Percentiles rank a stretch among this genome's conserved stretches.
Conservation (phyloP, 2,888 invertebrate species). For the Leucoma salicis region DNA sequence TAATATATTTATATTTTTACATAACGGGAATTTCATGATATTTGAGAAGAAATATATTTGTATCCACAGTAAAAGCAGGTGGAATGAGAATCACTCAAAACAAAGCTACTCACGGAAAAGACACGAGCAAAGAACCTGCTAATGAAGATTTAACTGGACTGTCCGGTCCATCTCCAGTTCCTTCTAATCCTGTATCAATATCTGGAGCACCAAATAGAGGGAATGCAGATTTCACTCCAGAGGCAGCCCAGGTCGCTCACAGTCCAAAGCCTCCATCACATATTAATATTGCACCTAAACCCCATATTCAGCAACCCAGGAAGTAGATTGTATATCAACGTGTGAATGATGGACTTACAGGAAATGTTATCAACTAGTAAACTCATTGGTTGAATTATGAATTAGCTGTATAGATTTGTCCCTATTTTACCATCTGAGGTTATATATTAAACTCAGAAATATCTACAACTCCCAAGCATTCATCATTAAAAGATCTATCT, state of each 20-base stretch:
- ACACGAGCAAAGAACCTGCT: slow-evolving; percentile 80
- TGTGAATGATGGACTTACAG: slow-evolving; percentile 20
- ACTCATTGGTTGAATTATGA: neutral
- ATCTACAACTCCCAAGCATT: too few relatives aligned
- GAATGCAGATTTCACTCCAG: slow-evolving; percentile 93
- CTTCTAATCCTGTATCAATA: slow-evolving; percentile 88
- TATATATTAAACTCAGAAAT: too few relatives aligned
- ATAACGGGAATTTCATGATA: too few relatives aligned
- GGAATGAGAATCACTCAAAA: slow-evolving; percentile 96
- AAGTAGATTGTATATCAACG: slow-evolving; percentile 81
- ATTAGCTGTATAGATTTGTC: neutral
- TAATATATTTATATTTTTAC: too few relatives aligned
- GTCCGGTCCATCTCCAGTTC: slow-evolving; percentile 88
- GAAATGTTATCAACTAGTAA: neutral
- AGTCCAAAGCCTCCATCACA: slow-evolving; percentile 88
- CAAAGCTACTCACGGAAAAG: slow-evolving; percentile 86
- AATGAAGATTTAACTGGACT: slow-evolving; percentile 88
- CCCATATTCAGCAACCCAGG: slow-evolving; percentile 93
- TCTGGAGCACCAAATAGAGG: slow-evolving; percentile 89
- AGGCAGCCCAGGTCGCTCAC: slow-evolving; percentile 93
- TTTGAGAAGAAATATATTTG: neutral
- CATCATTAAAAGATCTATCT: too few relatives aligned
- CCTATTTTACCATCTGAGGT: too few relatives aligned
- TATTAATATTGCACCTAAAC: slow-evolving; percentile 83
- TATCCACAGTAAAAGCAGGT: slow-evolving; percentile 90